phyloP scores from a whole-genome alignment of 2,888 invertebrate species.

The Thelaira solivaga region DNA sequence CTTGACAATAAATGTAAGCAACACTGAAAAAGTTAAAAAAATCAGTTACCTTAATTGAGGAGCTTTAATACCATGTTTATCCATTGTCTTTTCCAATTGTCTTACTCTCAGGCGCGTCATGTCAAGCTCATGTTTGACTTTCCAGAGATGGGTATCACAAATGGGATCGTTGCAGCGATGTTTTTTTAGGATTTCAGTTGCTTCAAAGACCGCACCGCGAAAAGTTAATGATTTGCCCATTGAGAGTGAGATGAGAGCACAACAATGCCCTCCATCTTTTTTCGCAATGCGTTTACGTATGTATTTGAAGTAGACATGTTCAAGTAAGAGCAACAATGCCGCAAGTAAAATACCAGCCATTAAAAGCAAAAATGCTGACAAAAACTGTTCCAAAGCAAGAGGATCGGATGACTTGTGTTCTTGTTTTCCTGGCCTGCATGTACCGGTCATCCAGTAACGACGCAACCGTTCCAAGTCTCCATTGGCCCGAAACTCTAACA shows the following conservation, averaged over 20 bases:
- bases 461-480: constrained; percentile 96
- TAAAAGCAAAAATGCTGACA: constrained; percentile 96
- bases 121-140: constrained; percentile 93
- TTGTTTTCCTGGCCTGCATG: constrained; percentile 94
- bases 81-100: constrained; percentile 90
- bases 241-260: constrained; percentile 93
- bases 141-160: constrained; percentile 91
- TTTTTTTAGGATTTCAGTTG: constrained; percentile 85
- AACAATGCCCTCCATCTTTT: constrained; percentile 93
- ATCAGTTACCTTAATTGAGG: constrained; percentile 81
- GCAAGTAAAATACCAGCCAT: constrained; percentile 96
- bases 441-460: constrained; percentile 98
- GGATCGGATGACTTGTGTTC: constrained; percentile 94
- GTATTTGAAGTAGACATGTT: constrained; percentile 97
- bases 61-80: constrained; percentile 88
- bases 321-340: constrained; percentile 89
- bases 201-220: constrained; percentile 87
- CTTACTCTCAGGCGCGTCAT: constrained; percentile 90
- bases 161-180: constrained; percentile 87
- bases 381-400: constrained; percentile 94
- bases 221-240: constrained; percentile 92
- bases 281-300: constrained; percentile 91
- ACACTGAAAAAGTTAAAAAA: not conserved
- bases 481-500: constrained; percentile 93
- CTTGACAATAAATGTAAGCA: no score